These are phyloP conservation scores for Callaeas wilsoni DNA, from an alignment of 2,113 vertebrate species.

Conservation along the genomic window DNA sequence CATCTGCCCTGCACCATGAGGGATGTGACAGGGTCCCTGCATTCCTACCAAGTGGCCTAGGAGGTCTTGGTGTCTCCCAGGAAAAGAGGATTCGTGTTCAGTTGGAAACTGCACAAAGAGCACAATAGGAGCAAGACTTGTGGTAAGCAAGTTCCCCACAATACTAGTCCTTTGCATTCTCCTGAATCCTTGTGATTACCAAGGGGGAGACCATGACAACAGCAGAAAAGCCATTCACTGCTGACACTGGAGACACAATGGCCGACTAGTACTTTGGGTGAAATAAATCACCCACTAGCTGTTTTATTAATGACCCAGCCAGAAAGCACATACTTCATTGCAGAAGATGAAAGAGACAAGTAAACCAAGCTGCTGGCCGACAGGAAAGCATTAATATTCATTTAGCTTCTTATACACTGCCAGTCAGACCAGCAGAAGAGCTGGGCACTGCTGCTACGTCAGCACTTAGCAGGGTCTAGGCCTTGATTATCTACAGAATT, in stretches of 20 bases:
- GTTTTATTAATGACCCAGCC: conserved; percentile 25
- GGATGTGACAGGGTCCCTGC: neutral
- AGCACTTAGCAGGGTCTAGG: neutral
- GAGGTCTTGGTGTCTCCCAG: conserved; percentile 15
- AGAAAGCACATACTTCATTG: conserved; percentile 28
- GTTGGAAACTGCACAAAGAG: neutral
- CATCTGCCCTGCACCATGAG: neutral
- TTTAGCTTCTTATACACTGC: neutral
- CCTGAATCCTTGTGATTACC: conserved; percentile 40
- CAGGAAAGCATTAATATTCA: conserved; percentile 53
- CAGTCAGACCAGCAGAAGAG: neutral
- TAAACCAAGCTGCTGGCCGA: conserved; percentile 1
- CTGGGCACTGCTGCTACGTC: neutral
- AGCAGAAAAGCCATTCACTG: conserved; percentile 44
- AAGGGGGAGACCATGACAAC: conserved; percentile 53
- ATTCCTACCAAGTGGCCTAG: neutral
- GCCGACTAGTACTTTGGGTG: conserved; percentile 22
- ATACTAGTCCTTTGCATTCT: neutral
- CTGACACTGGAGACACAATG: conserved; percentile 39
- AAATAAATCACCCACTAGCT: conserved; percentile 42
- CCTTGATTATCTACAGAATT: neutral
- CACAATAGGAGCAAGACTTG: neutral
- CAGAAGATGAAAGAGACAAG: conserved; percentile 41
- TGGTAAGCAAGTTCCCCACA: neutral
- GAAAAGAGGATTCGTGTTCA: neutral